Conservation (phyloP, 1,140 invertebrate genomes). For the Hypsibius dujardini region DNA sequence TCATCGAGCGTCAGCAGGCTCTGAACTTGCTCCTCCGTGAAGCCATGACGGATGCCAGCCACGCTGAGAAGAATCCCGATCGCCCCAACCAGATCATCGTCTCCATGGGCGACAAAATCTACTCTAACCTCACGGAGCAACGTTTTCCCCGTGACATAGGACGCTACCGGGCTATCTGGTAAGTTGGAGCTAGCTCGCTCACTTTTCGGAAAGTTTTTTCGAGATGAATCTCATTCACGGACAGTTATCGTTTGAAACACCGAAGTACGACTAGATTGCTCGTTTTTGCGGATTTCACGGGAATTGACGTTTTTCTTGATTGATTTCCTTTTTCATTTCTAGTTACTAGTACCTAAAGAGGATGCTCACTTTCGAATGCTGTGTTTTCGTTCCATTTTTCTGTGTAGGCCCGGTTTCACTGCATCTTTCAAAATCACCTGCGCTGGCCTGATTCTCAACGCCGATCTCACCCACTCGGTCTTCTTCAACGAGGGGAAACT, state of each 20-base stretch:
- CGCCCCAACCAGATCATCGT: neutral
- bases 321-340: too few species aligned
- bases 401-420: slow-evolving; percentile 5
- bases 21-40: slow-evolving; percentile 6
- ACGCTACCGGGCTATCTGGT: neutral
- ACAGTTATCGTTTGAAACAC: too few species aligned
- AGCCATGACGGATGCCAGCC: neutral
- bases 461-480: slow-evolving; percentile 9
- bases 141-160: neutral
- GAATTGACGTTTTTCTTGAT: too few species aligned
- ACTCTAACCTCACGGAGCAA: neutral
- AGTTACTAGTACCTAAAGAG: too few species aligned
- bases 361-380: too few species aligned
- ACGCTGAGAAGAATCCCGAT: neutral
- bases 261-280: too few species aligned
- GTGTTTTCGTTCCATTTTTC: neutral
- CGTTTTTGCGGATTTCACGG: too few species aligned
- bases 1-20: slow-evolving; percentile 12
- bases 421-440: neutral
- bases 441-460: neutral
- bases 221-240: too few species aligned
- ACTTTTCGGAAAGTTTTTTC: too few species aligned
- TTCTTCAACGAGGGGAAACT: neutral
- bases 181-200: neutral
- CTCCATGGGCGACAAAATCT: neutral